Base-by-base conservation (phyloP, 2,888 invertebrate genomes). In the Xylota segnis region DNA sequence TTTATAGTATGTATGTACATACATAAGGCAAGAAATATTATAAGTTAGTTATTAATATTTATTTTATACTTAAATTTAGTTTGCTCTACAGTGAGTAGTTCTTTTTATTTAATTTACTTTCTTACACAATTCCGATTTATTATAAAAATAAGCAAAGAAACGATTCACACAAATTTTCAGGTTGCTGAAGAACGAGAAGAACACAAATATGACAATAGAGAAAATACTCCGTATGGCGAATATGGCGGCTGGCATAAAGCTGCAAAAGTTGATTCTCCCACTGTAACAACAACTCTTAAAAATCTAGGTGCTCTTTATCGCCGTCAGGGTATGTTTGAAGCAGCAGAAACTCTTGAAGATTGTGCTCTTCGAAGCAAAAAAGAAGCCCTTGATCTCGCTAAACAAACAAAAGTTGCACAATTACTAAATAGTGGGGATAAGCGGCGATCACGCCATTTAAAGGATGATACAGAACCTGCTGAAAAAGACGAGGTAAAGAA, bases 171-270 rank as follows among this genome's bases (percentile, higher is more conserved):
- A 56, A 78, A 74, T 66, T 98, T 98, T 97, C 97, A 98, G 94
- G 98, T 99, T 90, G 99, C 99, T 0, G 99, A 99, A 92, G 99
- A 99, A 91, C 94, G 99, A 4, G 99, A 99, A 92, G 99, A 98
- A 92, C 98, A 98, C 93, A 99, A 99, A 93, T 95, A 95, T 89
- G 94, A 96, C 90, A 97, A 97, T 93, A 95, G 96, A 90, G 97
- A 97, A 91, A 97, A 97, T 91, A 96, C 96, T 23, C 98, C 98
- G 0, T 97, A 97, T 89, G 97, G 97, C 5, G 92, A 92, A 88
- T 97, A 97, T 90, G 98, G 98, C 14, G 98, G 98, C 23, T 99
- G 98, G 98, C 98, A 99, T 92, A 99, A 98, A 93, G 98, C 98
- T 70, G 98, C 98, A 61, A 99, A 98, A 94, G 98, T 98, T 87